Conservation (phyloP, 2,888 invertebrate genomes). For the Protodeltote pygarga region DNA sequence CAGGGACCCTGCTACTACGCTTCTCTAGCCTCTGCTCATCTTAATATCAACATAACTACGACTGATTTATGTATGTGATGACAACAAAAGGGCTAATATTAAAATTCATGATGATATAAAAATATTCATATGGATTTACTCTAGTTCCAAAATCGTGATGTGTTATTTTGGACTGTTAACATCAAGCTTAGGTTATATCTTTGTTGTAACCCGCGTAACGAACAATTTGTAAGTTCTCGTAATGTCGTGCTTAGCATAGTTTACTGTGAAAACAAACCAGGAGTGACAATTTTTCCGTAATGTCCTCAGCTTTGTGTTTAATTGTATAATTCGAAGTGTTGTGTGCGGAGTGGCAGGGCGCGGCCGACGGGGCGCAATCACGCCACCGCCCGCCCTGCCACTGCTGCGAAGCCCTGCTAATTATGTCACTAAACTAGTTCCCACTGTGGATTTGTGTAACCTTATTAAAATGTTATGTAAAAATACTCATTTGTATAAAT, state of each 20-base stretch:
- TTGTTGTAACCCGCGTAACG: too few species aligned
- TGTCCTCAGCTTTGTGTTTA: constrained; percentile 48
- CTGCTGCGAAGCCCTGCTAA: constrained; percentile 51
- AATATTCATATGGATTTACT: too few species aligned
- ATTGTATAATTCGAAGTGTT: constrained; percentile 53
- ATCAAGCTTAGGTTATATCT: too few species aligned
- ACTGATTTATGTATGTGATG: constrained; percentile 24
- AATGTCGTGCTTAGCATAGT: constrained; percentile 16
- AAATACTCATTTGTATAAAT: constrained; percentile 5
- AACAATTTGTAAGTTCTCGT: constrained; percentile 6
- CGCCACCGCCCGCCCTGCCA: constrained; percentile 69
- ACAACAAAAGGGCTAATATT: not conserved
- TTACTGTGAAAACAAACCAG: constrained; percentile 28
- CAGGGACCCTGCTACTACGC: constrained; percentile 20
- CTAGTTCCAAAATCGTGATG: too few species aligned
- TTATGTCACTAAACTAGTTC: constrained; percentile 63
- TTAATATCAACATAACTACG: constrained; percentile 34
- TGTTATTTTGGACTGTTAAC: too few species aligned
- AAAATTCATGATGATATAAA: not conserved
- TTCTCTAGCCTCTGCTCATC: constrained; percentile 30
- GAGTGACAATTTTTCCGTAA: constrained; percentile 34
- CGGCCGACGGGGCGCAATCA: constrained; percentile 70
- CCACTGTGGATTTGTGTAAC: constrained; percentile 39
- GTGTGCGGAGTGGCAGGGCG: constrained; percentile 59
- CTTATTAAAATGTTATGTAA: constrained; percentile 40